Base-by-base conservation (phyloP, 2,797 vertebrate species). In the Brachyrhaphis roseni region DNA sequence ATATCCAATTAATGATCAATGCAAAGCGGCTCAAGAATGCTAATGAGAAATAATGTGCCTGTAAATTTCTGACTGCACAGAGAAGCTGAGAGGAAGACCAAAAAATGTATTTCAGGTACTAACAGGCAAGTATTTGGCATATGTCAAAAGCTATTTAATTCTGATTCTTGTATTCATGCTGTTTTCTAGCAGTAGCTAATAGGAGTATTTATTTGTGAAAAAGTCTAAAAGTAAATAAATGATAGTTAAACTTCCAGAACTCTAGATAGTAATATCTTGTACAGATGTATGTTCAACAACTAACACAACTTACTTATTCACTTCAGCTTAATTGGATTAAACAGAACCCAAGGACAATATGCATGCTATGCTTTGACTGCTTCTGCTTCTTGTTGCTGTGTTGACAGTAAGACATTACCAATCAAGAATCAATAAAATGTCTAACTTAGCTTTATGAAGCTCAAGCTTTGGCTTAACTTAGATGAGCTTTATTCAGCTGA, bases 1-100 rank as follows among this genome's bases (percentile, higher is more conserved):
- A 45, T 70, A 57, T 46, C 49, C 36, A 43, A 80, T 34, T 74
- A 74, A 51, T 74, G 36, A 57, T 68, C 59, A 66, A 66, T 68
- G 46, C 36, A 66, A 79, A 74, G 46, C 36, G 31, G n/a, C 36
- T 41, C 53, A 49, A 59, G 77, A 66, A 74, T 66, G 72, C 36
- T 74, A 20, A 66, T 74, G 72, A 26, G 39, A 15, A 28, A 26
- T 28, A 53, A 74, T 72, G 34, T 31, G 26, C 11, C 72, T 68
- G 45, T 26, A 31, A 46, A 43, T 79, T 16, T 64, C 59, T 43
- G 72, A n/a, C 36, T 46, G 39, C 34, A 18, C 16, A 51, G 8
- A 23, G 28, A 71, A 28, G 28, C 31, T 39, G 26, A 15, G 59
- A 36, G 45, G 49, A 36, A 47, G 12, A 34, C 43, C 28, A 53